Conservation (phyloP, 2,797 vertebrate species). For the Philypnodon macrostomus region DNA sequence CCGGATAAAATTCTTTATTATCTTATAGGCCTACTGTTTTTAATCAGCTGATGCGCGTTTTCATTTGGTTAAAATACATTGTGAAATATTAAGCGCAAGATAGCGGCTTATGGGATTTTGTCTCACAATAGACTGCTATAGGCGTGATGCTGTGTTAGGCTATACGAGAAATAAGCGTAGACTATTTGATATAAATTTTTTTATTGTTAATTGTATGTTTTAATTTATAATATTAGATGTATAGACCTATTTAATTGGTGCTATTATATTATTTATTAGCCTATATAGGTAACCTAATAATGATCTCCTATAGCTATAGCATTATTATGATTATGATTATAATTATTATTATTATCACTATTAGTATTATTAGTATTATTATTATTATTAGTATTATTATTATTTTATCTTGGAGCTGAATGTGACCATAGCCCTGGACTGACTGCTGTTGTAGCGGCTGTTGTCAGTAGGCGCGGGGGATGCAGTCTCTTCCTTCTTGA, state of each 20-base stretch:
- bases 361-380: neutral
- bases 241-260: no score
- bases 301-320: neutral
- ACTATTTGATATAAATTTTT: neutral
- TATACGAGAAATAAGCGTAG: neutral
- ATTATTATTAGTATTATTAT: neutral
- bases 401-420: no score
- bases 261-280: no score
- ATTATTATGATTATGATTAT: neutral
- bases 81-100: constrained; percentile 41
- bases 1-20: constrained; percentile 44
- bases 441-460: constrained; percentile 28
- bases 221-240: no score
- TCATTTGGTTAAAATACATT: constrained; percentile 65
- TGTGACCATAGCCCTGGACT: no score
- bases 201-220: neutral
- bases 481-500: constrained; percentile 64
- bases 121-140: neutral
- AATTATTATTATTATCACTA: neutral
- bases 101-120: constrained; percentile 43
- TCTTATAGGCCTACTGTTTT: constrained; percentile 51
- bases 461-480: constrained; percentile 22
- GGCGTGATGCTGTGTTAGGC: neutral
- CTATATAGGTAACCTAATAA: no score
- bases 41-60: constrained; percentile 72